Base-by-base conservation (phyloP, 2,888 invertebrate genomes). In the Flabesymbios commensalis region DNA sequence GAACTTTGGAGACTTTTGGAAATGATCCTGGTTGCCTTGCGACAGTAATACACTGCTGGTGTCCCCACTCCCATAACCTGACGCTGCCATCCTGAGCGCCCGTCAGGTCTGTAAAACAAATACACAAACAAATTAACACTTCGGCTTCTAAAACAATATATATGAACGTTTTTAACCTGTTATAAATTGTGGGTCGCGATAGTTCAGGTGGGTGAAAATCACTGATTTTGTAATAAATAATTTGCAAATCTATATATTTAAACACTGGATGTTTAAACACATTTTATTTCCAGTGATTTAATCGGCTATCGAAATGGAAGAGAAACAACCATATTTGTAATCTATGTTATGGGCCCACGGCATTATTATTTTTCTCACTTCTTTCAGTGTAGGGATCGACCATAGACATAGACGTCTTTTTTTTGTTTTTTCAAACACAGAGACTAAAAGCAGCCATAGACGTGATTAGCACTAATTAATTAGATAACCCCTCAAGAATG, bases 21-120 rank as follows among this genome's bases (percentile, higher is more conserved):
- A 78, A 79, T 32, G 75, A 70, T 17, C 81, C 80, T 14, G 78
- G 74, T 39, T 76, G 75, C 58, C 80, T 67, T 4, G 79, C 74
- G 19, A 75, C 73, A 19, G 78, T 72, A 24, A 81, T 71, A 19
- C 74, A 72, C 56, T 78, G 76, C 5, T 65, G 64, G 83, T 96
- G 96, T 5, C 94, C 94, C 97, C 98, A 99, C 85, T 99, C 98
- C 92, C 96, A 99, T 76, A 98, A 91, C 92, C 96, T 81, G 5
- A 83, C 84, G 67, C 75, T 85, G 28, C 86, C 86, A 72, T 87
- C 86, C 42, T 84, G 79, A 57, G 84, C 84, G 28, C 99, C 99
- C 52, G 97, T 94, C 47, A 94, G 93, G 84, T 96, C 98, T 81
- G 65, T 1, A 47, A 29, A 24, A 56, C 19, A 58, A 29, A 33